phyloP scores from a whole-genome alignment of 2,888 invertebrate genomes.

The Meliscaeva auricollis region DNA sequence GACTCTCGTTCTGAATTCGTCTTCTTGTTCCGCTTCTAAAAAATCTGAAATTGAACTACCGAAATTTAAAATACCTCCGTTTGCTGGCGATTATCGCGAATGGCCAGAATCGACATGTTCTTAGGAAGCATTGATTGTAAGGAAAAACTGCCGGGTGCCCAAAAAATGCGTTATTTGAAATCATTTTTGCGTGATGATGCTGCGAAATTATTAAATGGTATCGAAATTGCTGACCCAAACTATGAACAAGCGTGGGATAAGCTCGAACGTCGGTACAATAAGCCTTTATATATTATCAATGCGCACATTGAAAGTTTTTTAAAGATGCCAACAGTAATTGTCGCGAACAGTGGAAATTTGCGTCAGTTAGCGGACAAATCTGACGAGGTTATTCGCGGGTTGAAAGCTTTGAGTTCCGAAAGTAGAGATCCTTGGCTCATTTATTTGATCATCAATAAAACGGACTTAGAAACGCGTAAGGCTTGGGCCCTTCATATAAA shows the following conservation, averaged over 20 bases:
- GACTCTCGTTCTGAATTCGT: neutral
- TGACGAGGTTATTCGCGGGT: slow-evolving; percentile 19
- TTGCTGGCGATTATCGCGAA: too few relatives aligned
- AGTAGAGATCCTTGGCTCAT: slow-evolving; percentile 19
- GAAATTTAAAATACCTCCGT: neutral
- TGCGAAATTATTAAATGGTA: too few relatives aligned
- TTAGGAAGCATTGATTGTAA: too few relatives aligned
- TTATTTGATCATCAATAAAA: slow-evolving; percentile 13
- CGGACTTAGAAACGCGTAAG: slow-evolving; percentile 19
- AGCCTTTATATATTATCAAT: slow-evolving; percentile 1
- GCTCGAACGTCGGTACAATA: slow-evolving; percentile 16
- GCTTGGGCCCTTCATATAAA: slow-evolving; percentile 2
- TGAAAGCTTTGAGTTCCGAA: slow-evolving; percentile 17
- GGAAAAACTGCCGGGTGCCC: too few relatives aligned
- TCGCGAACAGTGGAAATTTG: slow-evolving; percentile 1
- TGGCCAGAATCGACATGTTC: too few relatives aligned
- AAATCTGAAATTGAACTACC: neutral
- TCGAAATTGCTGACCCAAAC: neutral
- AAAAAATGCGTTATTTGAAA: too few relatives aligned
- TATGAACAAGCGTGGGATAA: slow-evolving; percentile 32
- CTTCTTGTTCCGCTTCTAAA: neutral
- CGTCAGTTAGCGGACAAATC: slow-evolving; percentile 14
- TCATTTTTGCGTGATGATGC: too few relatives aligned
- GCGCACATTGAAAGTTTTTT: slow-evolving; percentile 16
- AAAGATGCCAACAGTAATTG: neutral